Evolutionary conservation across 92 coral and sea anemone species (phyloP).

Genomic region (Epizoanthus fatuus): DNA sequence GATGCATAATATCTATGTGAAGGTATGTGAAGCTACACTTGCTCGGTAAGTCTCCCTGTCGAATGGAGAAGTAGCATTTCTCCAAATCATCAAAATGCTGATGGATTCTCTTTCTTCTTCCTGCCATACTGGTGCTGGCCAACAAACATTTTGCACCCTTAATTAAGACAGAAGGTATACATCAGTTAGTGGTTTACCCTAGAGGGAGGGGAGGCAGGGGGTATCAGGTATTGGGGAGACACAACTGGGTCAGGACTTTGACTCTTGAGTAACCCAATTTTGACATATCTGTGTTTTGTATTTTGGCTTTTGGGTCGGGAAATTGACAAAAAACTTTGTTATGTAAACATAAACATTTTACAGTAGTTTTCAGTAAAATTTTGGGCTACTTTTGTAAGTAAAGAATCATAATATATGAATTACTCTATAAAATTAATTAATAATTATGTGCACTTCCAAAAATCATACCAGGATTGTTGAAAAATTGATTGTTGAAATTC

Average conservation of each 20-base stretch:
- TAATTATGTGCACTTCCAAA: background rate
- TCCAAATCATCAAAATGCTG: conserved; percentile 99
- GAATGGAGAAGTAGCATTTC: conserved; percentile 95
- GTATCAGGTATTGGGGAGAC: no score
- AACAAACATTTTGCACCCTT: conserved; percentile 94
- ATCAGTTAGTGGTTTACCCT: background rate
- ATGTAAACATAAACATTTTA: no score
- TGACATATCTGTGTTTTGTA: no score
- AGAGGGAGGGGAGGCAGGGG: background rate
- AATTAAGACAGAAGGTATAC: background rate
- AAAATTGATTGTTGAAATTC: no score
- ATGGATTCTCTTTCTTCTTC: conserved; percentile 93
- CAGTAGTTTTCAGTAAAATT: no score
- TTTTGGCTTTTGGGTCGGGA: no score
- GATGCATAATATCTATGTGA: conserved; percentile 1
- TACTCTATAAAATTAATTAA: no score
- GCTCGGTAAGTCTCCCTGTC: conserved; percentile 98
- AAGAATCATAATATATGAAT: no score
- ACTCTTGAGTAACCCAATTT: no score
- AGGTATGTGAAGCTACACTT: background rate
- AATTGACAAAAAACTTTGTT: no score
- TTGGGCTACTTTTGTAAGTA: no score
- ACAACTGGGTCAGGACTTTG: no score
- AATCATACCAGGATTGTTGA: background rate
- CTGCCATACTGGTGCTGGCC: conserved; percentile 94